Percentiles rank a stretch among this genome's conserved stretches.
Conservation (phyloP, 1,140 invertebrate species). For the Octopus bimaculoides region DNA sequence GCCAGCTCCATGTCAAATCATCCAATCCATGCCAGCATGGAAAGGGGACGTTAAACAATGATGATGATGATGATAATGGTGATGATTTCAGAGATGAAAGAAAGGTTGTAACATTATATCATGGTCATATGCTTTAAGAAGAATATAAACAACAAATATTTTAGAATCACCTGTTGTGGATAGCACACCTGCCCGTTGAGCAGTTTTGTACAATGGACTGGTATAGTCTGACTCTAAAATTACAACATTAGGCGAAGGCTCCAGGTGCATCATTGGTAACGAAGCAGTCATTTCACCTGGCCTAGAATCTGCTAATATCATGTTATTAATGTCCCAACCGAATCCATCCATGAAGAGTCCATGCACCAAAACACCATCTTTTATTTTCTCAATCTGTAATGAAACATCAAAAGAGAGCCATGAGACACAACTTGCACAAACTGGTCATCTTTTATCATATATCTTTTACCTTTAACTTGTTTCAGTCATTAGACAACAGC, state of each 20-base stretch:
- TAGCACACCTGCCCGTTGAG: slow-evolving; percentile 73
- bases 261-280: slow-evolving; percentile 72
- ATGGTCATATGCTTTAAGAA: not conserved
- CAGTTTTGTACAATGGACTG: slow-evolving; percentile 79
- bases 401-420: not conserved
- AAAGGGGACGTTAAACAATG: no score
- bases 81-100: no score
- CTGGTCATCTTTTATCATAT: no score
- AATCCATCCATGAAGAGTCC: slow-evolving; percentile 84
- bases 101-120: no score
- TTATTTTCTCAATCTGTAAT: slow-evolving; percentile 63
- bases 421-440: no score
- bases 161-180: slow-evolving; percentile 84
- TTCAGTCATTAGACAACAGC: no score
- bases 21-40: no score
- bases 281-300: slow-evolving; percentile 71
- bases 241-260: slow-evolving; percentile 55
- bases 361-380: slow-evolving; percentile 73
- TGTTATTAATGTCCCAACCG: slow-evolving; percentile 69
- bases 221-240: slow-evolving; percentile 60
- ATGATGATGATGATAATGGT: no score
- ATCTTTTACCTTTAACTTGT: no score
- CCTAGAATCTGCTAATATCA: slow-evolving; percentile 70
- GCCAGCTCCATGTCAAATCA: no score
- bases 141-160: slow-evolving; percentile 58